Conservation (phyloP, 2,888 invertebrate species). For the Empis stercorea region DNA sequence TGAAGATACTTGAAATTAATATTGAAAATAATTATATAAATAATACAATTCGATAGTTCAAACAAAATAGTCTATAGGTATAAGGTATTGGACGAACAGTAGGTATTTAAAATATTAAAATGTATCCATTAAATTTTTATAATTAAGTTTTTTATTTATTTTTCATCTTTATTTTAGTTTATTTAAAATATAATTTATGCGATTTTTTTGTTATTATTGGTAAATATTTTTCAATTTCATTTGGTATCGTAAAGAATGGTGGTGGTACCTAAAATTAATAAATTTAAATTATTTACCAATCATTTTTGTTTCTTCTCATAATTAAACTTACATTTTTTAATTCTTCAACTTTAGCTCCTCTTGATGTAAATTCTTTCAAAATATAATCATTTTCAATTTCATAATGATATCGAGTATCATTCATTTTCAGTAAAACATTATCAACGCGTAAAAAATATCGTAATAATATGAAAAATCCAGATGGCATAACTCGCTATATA, state of each 20-base stretch:
- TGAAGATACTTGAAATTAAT: too few relatives aligned
- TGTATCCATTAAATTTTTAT: too few relatives aligned
- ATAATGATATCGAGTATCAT: conserved; percentile 79
- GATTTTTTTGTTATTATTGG: conserved; percentile 40
- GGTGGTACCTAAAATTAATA: conserved; percentile 40
- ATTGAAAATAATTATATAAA: too few relatives aligned
- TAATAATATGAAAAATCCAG: conserved; percentile 78
- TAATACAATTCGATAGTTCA: too few relatives aligned
- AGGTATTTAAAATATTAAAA: too few relatives aligned
- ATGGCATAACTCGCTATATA: conserved; percentile 88
- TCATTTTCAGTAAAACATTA: conserved; percentile 72
- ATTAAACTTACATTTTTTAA: conserved; percentile 43
- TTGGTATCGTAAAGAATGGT: conserved; percentile 50
- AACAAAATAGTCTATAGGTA: too few relatives aligned
- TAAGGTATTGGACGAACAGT: too few relatives aligned
- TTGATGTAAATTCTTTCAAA: conserved; percentile 67
- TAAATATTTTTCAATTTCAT: conserved; percentile 51
- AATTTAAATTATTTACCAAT: not conserved
- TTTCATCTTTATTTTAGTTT: conserved; percentile 5
- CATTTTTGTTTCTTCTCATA: not conserved
- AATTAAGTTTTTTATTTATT: not conserved
- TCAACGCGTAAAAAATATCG: conserved; percentile 92
- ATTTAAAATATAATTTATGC: conserved; percentile 35
- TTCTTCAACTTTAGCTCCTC: conserved; percentile 59
- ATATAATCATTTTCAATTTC: conserved; percentile 64